Base-by-base conservation (phyloP, 1,140 invertebrate genomes). In the Bombus waltoni region DNA sequence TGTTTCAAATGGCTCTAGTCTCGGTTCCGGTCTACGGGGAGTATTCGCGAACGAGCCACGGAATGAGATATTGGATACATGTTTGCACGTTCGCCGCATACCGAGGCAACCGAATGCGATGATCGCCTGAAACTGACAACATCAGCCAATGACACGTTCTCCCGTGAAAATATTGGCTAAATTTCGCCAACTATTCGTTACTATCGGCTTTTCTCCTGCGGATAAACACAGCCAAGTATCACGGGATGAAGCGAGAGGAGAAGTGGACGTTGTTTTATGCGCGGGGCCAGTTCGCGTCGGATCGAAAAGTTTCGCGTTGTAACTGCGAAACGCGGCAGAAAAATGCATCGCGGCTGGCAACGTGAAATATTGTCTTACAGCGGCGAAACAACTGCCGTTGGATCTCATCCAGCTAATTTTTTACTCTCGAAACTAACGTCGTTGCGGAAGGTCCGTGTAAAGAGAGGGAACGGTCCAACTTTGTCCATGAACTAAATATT, bases 351-450 rank as follows among this genome's bases (percentile, higher is more conserved):
- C 1, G 8, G 9, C 57, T 13, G 38, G 15, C 28, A 15, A 22
- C n/a, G 38, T 32, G 15, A 42, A 42, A 57, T 81, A 81, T 59
- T 32, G 38, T 35, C 68, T 72, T 72, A 72, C 38, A 28, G 13
- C 25, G 18, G 66, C 15, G 79, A 57, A 81, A 59, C 79, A 73
- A 42, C 44, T 32, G 38, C 38, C 25, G 28, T 40, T 72, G 68
- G 68, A 81, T 44, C 44, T 35, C 40, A 71, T 81, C 68, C 79
- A 81, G 53, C 53, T 72, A 59, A 81, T 81, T 72, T 53, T 42
- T 81, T 72, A 38, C 38, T 53, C 8, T 25, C 15, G 5, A 32
- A 72, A 25, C 9, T 53, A 71, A 35, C 42, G 13, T 57, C 42
- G 28, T 38, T 47, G 18, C 9, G 15, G 38, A 62, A 8, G 15